Evolutionary conservation across 2,888 invertebrate species (phyloP).

Genomic region (Lasioglossum marginatum): DNA sequence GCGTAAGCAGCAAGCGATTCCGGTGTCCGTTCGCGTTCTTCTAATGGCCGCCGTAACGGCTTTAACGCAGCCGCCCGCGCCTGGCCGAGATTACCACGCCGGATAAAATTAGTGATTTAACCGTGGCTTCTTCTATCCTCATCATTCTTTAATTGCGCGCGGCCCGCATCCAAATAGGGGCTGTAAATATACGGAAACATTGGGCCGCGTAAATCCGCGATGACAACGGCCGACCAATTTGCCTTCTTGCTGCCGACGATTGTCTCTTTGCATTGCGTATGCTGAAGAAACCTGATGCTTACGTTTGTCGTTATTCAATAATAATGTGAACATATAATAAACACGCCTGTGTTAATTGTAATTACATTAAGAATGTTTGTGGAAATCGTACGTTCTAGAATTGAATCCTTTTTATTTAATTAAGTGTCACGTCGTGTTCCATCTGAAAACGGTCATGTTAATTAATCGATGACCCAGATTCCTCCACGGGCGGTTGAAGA

Average conservation of each 20-base stretch:
- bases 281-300: neutral
- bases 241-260: neutral
- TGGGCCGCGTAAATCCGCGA: neutral
- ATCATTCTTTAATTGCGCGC: constrained; percentile 46
- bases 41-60: constrained; percentile 52
- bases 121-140: constrained; percentile 37
- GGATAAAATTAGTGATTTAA: constrained; percentile 64
- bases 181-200: neutral
- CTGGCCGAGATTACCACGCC: constrained; percentile 51
- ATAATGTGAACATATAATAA: too few relatives aligned
- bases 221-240: neutral
- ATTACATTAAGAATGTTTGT: neutral
- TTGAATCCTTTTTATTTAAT: neutral
- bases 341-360: neutral
- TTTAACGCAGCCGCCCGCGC: neutral
- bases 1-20: constrained; percentile 7
- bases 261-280: neutral
- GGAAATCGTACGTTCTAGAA: neutral
- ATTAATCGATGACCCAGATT: constrained; percentile 11
- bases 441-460: neutral
- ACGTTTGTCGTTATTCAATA: too few relatives aligned
- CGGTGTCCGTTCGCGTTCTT: constrained; percentile 37
- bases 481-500: neutral
- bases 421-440: neutral
- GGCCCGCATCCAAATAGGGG: neutral